Base-by-base conservation (phyloP, 2,113 vertebrate species). In the Melospiza georgiana region DNA sequence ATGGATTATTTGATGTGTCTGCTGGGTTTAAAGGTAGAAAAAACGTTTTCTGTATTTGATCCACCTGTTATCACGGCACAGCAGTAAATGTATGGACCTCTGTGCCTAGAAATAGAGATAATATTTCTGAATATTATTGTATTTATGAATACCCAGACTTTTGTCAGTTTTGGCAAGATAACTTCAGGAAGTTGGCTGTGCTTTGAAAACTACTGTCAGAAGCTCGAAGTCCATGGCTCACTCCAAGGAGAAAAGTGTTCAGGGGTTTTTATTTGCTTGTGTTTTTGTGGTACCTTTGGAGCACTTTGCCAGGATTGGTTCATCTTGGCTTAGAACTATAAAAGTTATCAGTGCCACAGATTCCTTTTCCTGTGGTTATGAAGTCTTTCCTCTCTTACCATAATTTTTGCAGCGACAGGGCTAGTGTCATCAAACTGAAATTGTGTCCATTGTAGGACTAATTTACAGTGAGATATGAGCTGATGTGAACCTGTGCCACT, bases 131-230 rank as follows among this genome's bases (percentile, higher is more conserved):
- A 44, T 44, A 44, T 44, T 44, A 44, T 44, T 18, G 18, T 44
- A 44, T 44, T 44, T 46, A 41, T 85, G 14, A 68, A 43, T 65
- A 55, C 12, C 7, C 39, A 30, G 23, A 87, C 19, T 55, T 82
- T 27, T 90, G 74, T 75, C 52, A 51, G 25, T 72, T 78, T 48
- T 65, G 78, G 91, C 72, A 83, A 68, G 72, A 52, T 59, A 31
- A 52, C 44, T 83, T 85, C 41, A 76, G 75, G 58, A 83, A 68
- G 25, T 65, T 65, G 58, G 15, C 57, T 92, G 21, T 72, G 16
- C 88, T 55, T 72, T 72, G 48, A 51, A 90, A 94, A 90, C 65
- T 39, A 59, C 16, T 67, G 62, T 67, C 58, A 92, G 58, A 25
- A 88, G 52, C 28, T n/a, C 59, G 6, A 41, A 69, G 55, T 8